These are phyloP conservation scores for Hypsopygia costalis DNA, from an alignment of 2,888 invertebrate genomes.

Conservation along the genomic window DNA sequence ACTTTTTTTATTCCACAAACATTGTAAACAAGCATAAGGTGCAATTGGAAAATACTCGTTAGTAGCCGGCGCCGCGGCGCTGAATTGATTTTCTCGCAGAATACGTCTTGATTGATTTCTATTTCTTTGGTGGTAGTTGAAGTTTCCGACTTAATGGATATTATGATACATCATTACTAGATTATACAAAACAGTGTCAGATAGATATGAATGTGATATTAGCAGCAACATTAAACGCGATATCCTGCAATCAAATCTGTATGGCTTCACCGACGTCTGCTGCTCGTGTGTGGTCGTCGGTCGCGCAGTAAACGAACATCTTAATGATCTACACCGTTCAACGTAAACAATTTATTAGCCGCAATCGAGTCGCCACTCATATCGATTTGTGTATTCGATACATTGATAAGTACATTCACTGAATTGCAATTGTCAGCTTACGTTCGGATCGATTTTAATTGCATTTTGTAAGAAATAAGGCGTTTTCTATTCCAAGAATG, in stretches of 20 bases:
- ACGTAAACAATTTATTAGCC: slow-evolving; percentile 70
- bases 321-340: slow-evolving; percentile 63
- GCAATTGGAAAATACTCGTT: no score
- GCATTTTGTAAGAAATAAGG: slow-evolving; percentile 24
- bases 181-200: neutral
- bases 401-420: slow-evolving; percentile 47
- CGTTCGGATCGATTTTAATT: slow-evolving; percentile 49
- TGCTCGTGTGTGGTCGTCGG: slow-evolving; percentile 69
- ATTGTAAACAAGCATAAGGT: no score
- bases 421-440: slow-evolving; percentile 45
- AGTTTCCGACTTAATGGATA: no score
- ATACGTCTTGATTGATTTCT: no score
- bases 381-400: slow-evolving; percentile 59
- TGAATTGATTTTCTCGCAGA: no score
- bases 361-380: slow-evolving; percentile 61
- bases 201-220: slow-evolving; percentile 44
- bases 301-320: slow-evolving; percentile 58
- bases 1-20: no score
- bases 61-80: no score
- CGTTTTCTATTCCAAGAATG: neutral
- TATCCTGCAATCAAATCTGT: slow-evolving; percentile 73
- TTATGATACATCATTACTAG: no score
- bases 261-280: slow-evolving; percentile 63
- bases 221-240: slow-evolving; percentile 57
- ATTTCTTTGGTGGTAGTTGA: no score